These are phyloP conservation scores for Sinopyrophorus schimmeli DNA, from an alignment of 2,888 invertebrate genomes.

Conservation along the genomic window DNA sequence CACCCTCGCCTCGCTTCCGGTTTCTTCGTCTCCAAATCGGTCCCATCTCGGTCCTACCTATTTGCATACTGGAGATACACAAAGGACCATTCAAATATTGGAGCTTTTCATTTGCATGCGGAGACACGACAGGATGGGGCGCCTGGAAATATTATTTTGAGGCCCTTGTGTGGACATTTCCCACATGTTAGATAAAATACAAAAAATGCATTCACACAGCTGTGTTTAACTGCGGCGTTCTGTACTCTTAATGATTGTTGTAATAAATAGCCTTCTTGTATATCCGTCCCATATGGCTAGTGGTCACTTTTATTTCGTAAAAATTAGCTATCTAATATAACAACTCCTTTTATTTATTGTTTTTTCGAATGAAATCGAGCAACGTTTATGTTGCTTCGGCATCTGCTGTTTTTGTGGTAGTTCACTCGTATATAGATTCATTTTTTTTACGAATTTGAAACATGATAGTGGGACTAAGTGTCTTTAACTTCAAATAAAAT, in stretches of 20 bases:
- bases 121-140: slow-evolving; percentile 16
- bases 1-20: slow-evolving; percentile 36
- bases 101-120: slow-evolving; percentile 22
- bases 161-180: slow-evolving; percentile 38
- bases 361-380: no score
- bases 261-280: slow-evolving; percentile 36
- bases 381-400: no score
- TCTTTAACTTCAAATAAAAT: no score
- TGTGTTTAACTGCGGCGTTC: slow-evolving; percentile 37
- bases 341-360: no score
- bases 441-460: no score
- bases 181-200: slow-evolving; percentile 37
- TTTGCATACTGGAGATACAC: slow-evolving; percentile 38
- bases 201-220: slow-evolving; percentile 37
- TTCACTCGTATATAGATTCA: no score
- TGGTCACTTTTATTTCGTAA: slow-evolving; percentile 35
- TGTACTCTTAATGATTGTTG: slow-evolving; percentile 33
- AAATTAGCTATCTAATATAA: slow-evolving; percentile 27
- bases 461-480: no score
- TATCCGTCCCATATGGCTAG: slow-evolving; percentile 38
- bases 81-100: slow-evolving; percentile 30
- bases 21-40: slow-evolving; percentile 35
- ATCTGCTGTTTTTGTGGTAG: no score
- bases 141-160: slow-evolving; percentile 33
- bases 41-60: slow-evolving; percentile 32